These are phyloP conservation scores for Nibea coibor DNA, from an alignment of 2,113 vertebrate genomes.

Conservation along the genomic window DNA sequence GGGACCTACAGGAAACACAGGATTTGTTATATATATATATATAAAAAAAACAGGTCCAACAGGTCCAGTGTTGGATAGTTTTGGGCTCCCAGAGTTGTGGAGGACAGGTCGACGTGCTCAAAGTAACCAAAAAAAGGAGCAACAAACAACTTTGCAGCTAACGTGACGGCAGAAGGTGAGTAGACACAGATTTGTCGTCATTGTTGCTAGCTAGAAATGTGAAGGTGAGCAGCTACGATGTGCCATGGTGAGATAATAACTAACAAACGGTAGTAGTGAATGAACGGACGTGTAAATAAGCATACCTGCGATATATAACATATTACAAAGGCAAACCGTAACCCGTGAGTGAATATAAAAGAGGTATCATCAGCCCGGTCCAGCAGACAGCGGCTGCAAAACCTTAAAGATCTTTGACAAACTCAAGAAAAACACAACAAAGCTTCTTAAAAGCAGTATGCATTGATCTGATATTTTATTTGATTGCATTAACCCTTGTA, in stretches of 20 bases:
- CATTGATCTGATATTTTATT: neutral
- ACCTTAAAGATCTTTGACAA: neutral
- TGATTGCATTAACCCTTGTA: neutral
- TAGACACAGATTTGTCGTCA: neutral
- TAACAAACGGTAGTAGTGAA: neutral
- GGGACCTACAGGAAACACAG: neutral
- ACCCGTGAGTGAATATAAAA: too few species aligned
- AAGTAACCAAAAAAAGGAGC: neutral
- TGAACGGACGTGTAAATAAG: neutral
- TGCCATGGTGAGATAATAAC: neutral
- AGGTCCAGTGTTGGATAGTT: neutral
- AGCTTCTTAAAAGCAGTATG: neutral
- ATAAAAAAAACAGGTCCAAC: neutral
- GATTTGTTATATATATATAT: too few species aligned
- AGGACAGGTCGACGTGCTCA: conserved; percentile 10
- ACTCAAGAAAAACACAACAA: neutral
- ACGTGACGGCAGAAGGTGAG: conserved; percentile 56
- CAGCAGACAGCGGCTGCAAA: too few species aligned
- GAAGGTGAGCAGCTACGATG: neutral
- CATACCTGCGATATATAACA: neutral
- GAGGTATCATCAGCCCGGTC: too few species aligned
- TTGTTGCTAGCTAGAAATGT: conserved; percentile 16
- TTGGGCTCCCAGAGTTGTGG: neutral
- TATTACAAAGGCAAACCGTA: neutral
- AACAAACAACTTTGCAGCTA: neutral